phyloP scores from a whole-genome alignment of 2,113 vertebrate species.

The Gadus chalcogrammus region DNA sequence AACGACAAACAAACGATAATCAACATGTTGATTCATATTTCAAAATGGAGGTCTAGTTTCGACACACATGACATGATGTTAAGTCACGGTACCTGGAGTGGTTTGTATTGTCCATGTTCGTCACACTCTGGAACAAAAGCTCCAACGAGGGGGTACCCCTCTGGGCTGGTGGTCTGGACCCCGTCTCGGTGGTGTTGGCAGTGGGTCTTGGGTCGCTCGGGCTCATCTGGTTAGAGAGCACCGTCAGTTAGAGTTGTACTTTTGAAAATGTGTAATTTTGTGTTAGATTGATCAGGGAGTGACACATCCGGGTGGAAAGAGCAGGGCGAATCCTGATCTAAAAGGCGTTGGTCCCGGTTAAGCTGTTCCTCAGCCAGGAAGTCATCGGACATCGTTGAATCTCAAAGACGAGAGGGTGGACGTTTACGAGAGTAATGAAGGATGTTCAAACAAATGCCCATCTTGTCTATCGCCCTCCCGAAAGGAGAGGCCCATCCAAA shows the following conservation, averaged over 20 bases:
- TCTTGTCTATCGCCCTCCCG: too few relatives aligned
- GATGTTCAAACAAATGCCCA: too few relatives aligned
- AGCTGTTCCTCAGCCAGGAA: not conserved
- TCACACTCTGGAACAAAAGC: slow-evolving; percentile 72
- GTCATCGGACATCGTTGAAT: not conserved
- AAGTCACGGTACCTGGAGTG: slow-evolving; percentile 31
- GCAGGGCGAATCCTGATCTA: too few relatives aligned
- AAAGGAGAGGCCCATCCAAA: too few relatives aligned
- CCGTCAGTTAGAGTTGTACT: not conserved
- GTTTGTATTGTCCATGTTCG: slow-evolving; percentile 63
- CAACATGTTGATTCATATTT: not conserved
- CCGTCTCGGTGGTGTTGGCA: slow-evolving; percentile 61
- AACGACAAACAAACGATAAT: not conserved
- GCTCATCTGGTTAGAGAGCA: slow-evolving; percentile 4
- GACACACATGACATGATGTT: not conserved
- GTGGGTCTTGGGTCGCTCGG: slow-evolving; percentile 26
- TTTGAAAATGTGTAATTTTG: not conserved
- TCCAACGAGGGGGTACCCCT: slow-evolving; percentile 13
- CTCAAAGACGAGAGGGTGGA: not conserved
- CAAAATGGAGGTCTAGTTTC: not conserved
- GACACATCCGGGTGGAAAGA: too few relatives aligned
- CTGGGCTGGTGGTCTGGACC: slow-evolving; percentile 18
- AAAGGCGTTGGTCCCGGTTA: too few relatives aligned
- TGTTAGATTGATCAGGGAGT: too few relatives aligned
- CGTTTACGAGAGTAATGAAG: too few relatives aligned